phyloP scores from a whole-genome alignment of 92 coral and sea anemone species.

The Epizoanthus stellaris region DNA sequence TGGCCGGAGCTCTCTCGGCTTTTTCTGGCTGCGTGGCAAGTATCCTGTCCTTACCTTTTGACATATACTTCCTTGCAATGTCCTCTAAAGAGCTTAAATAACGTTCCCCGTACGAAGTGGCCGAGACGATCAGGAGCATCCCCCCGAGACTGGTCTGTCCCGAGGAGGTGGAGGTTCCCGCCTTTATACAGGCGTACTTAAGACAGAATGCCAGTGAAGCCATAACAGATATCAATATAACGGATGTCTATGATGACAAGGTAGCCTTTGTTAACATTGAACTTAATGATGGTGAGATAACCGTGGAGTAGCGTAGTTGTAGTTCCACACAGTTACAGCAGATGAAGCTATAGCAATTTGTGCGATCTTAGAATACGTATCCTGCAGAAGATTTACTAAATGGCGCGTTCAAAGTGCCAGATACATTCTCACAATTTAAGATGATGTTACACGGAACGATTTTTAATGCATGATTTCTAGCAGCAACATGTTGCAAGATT shows the following conservation, averaged over 20 bases:
- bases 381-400: no score
- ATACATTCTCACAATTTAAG: no score
- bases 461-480: no score
- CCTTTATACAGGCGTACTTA: constrained; percentile 3
- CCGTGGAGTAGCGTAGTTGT: no score
- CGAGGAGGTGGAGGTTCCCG: constrained; percentile 9
- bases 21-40: constrained; percentile 21
- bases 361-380: no score
- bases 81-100: constrained; percentile 30
- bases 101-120: constrained; percentile 21
- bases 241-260: background rate
- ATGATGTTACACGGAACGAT: no score
- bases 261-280: constrained; percentile 14
- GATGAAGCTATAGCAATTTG: no score
- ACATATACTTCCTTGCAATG: constrained; percentile 29
- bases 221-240: background rate
- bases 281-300: background rate
- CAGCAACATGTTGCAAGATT: no score
- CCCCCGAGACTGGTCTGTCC: constrained; percentile 33
- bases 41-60: constrained; percentile 14
- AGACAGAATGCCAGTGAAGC: constrained; percentile 13
- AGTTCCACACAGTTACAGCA: no score
- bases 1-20: constrained; percentile 34
- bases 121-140: constrained; percentile 13
- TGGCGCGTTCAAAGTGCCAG: no score